Evolutionary conservation across 1,140 invertebrate species (phyloP).

Genomic region (Venustaconcha ellipsiformis): DNA sequence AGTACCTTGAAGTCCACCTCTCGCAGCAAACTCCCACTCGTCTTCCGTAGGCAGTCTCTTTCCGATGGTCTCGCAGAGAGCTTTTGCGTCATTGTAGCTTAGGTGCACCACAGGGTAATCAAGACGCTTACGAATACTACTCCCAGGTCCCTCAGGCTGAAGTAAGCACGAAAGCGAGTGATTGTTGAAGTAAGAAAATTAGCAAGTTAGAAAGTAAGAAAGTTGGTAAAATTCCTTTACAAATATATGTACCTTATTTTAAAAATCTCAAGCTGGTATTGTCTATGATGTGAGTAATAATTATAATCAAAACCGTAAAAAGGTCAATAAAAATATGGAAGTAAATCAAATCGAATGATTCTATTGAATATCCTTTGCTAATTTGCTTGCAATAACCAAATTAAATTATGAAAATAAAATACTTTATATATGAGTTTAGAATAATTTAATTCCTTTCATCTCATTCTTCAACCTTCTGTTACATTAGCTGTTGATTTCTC

Average conservation of each 20-base stretch:
- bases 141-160: constrained; percentile 63
- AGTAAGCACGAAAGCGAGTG: constrained; percentile 8
- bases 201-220: not conserved
- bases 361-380: no score
- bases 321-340: not conserved
- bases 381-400: no score
- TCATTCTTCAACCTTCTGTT: no score
- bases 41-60: constrained; percentile 66
- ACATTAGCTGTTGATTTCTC: no score
- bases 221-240: no score
- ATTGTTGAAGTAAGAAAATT: not conserved
- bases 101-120: constrained; percentile 66
- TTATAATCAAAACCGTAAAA: no score
- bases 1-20: constrained; percentile 54
- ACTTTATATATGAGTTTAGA: no score
- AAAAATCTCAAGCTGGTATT: no score
- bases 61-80: constrained; percentile 60
- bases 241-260: no score
- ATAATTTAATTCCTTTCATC: no score
- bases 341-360: not conserved
- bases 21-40: constrained; percentile 68
- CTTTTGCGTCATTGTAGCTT: constrained; percentile 62
- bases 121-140: constrained; percentile 45
- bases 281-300: no score
- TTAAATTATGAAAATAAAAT: no score